Percentiles rank a stretch among this genome's conserved stretches.
Conservation (phyloP, 1,140 invertebrate genomes). For the Carcinoscorpius rotundicauda region DNA sequence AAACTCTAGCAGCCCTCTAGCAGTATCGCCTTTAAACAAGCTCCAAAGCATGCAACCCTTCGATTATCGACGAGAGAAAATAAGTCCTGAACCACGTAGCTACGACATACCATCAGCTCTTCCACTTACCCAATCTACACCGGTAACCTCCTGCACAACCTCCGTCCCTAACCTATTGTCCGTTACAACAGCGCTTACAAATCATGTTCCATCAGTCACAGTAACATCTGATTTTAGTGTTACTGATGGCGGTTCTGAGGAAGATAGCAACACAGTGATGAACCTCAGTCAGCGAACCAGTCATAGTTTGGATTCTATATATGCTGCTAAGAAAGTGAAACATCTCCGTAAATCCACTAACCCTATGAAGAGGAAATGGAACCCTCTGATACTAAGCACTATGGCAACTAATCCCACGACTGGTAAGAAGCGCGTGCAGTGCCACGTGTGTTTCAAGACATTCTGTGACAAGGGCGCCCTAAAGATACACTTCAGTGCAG, state of each 20-base stretch:
- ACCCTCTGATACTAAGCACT: slow-evolving; percentile 73
- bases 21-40: slow-evolving; percentile 62
- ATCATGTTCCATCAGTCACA: slow-evolving; percentile 28
- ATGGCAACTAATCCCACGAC: slow-evolving; percentile 83
- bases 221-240: slow-evolving; percentile 30
- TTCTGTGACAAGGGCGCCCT: slow-evolving; percentile 99
- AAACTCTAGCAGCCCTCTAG: slow-evolving; percentile 29
- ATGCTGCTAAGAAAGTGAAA: slow-evolving; percentile 34
- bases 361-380: slow-evolving; percentile 82
- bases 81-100: slow-evolving; percentile 44
- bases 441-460: slow-evolving; percentile 95
- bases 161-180: slow-evolving; percentile 23
- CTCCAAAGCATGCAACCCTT: slow-evolving; percentile 91
- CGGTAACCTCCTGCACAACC: slow-evolving; percentile 23
- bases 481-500: slow-evolving; percentile 98
- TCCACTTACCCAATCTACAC: slow-evolving; percentile 31
- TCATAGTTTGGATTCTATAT: slow-evolving; percentile 22
- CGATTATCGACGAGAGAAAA: slow-evolving; percentile 56
- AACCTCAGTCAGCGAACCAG: slow-evolving; percentile 21
- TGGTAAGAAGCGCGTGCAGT: slow-evolving; percentile 93
- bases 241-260: slow-evolving; percentile 23
- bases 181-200: slow-evolving; percentile 16
- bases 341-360: slow-evolving; percentile 63
- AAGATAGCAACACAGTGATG: slow-evolving; percentile 21
- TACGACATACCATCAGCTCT: slow-evolving; percentile 36